These are phyloP conservation scores for Hyphantria cunea DNA, from an alignment of 1,140 invertebrate species.

Conservation along the genomic window DNA sequence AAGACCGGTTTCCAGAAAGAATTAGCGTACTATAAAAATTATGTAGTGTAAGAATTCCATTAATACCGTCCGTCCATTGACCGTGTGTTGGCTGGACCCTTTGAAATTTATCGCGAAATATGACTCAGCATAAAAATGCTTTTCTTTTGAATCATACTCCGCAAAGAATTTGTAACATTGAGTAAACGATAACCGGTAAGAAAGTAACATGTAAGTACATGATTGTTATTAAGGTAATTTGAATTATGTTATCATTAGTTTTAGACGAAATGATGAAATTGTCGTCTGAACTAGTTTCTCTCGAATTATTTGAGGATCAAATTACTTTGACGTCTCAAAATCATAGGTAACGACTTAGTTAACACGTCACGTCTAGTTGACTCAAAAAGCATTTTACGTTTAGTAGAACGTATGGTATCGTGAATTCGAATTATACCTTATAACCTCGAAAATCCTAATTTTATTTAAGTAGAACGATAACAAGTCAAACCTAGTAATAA, in stretches of 20 bases:
- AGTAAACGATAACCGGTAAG: background rate
- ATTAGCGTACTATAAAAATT: slow-evolving; percentile 5
- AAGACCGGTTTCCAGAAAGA: slow-evolving; percentile 8
- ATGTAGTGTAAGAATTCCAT: slow-evolving; percentile 16
- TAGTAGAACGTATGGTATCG: background rate
- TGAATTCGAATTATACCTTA: slow-evolving; percentile 21
- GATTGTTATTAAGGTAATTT: too few relatives aligned
- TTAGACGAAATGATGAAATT: too few relatives aligned
- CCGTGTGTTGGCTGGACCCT: slow-evolving; percentile 36
- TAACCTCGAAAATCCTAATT: slow-evolving; percentile 2
- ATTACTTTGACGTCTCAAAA: too few relatives aligned
- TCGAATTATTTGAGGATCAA: too few relatives aligned
- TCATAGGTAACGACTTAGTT: too few relatives aligned
- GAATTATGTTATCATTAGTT: too few relatives aligned
- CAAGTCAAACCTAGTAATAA: slow-evolving; percentile 4
- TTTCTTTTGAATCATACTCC: slow-evolving; percentile 60
- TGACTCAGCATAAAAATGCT: slow-evolving; percentile 62
- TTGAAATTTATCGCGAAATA: slow-evolving; percentile 55
- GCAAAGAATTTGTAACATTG: slow-evolving; percentile 7
- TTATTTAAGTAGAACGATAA: slow-evolving; percentile 19
- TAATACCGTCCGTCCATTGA: slow-evolving; percentile 27
- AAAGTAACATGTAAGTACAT: too few relatives aligned
- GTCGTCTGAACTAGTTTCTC: too few relatives aligned
- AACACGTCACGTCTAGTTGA: background rate
- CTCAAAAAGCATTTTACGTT: slow-evolving; percentile 1